These are phyloP conservation scores for Melanchra persicariae DNA, from an alignment of 2,888 invertebrate genomes.

Conservation along the genomic window DNA sequence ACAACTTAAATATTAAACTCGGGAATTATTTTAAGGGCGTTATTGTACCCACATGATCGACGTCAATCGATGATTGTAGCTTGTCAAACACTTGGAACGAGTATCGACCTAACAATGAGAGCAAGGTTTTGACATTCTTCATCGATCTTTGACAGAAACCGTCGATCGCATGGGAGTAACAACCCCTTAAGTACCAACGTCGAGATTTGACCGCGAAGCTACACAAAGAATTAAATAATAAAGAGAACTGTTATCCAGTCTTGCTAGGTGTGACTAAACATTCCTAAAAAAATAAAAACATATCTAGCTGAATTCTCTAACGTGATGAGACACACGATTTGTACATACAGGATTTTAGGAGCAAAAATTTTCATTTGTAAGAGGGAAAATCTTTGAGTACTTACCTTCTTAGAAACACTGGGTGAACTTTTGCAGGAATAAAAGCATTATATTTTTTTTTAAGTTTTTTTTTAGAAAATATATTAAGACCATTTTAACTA, in stretches of 20 bases:
- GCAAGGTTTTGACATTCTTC: not conserved
- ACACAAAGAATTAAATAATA: conserved; percentile 65
- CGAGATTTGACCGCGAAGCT: conserved; percentile 66
- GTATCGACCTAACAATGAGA: not conserved
- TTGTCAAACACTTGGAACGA: not conserved
- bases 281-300: conserved; percentile 74
- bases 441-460: not conserved
- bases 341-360: conserved; percentile 89
- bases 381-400: conserved; percentile 48
- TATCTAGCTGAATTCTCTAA: conserved; percentile 81
- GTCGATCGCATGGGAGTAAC: conserved; percentile 15
- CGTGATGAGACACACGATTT: conserved; percentile 78
- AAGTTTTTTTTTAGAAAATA: not conserved
- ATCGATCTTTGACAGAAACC: not conserved
- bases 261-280: conserved; percentile 74
- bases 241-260: conserved; percentile 74
- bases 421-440: conserved; percentile 29
- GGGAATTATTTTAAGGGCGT: conserved; percentile 55
- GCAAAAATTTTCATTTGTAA: conserved; percentile 70
- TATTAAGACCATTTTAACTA: not conserved
- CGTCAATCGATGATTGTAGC: not conserved
- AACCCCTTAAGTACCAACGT: conserved; percentile 40
- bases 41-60: conserved; percentile 13
- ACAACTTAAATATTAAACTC: conserved; percentile 61
- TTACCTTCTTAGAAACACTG: conserved; percentile 61